Conservation (phyloP, 1,140 invertebrate genomes). For the Aphis craccivora region DNA sequence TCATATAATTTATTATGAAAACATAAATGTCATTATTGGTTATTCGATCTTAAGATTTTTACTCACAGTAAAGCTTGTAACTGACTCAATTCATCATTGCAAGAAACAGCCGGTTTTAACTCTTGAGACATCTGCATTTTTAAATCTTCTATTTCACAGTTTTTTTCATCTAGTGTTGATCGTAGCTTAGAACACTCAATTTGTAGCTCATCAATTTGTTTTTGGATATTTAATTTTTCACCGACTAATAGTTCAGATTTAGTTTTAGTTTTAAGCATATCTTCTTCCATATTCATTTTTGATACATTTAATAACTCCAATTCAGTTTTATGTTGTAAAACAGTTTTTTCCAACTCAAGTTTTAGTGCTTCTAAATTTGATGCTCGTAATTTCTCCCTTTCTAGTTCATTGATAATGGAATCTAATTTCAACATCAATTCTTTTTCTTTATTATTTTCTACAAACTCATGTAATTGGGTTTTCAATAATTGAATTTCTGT, state of each 20-base stretch:
- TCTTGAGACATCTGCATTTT: neutral
- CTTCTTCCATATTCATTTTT: neutral
- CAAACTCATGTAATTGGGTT: neutral
- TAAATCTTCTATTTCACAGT: neutral
- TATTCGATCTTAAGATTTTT: neutral
- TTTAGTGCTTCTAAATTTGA: conserved; percentile 23
- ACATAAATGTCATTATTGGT: neutral
- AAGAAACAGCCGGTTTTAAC: neutral
- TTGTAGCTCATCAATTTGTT: conserved; percentile 18
- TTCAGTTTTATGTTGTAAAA: conserved; percentile 7
- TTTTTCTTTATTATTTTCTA: conserved; percentile 40
- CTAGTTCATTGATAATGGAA: neutral
- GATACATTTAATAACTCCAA: neutral
- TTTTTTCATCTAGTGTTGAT: neutral
- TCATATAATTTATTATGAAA: neutral
- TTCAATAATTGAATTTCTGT: conserved; percentile 14
- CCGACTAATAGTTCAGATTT: neutral
- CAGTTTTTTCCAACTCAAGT: conserved; percentile 4
- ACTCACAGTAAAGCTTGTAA: conserved; percentile 38
- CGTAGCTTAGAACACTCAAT: neutral
- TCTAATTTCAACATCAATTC: conserved; percentile 40
- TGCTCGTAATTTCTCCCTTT: conserved; percentile 4
- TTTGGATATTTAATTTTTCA: neutral
- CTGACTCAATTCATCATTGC: neutral
- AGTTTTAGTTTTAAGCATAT: neutral